Evolutionary conservation across 1,140 invertebrate species (phyloP).

Genomic region (Scylla paramamosain): DNA sequence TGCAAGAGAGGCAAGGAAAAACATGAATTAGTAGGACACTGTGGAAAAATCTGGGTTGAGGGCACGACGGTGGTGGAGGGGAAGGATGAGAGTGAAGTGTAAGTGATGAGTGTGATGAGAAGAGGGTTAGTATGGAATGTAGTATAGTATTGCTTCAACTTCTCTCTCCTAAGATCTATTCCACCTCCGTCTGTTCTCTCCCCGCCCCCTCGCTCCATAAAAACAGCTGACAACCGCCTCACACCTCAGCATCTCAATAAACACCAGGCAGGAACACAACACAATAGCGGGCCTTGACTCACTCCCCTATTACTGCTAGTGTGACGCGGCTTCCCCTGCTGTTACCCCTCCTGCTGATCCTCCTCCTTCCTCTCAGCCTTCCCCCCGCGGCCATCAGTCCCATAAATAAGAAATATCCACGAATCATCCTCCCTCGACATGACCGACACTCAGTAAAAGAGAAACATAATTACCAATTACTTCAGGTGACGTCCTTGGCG

Average conservation of each 20-base stretch:
- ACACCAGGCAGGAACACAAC: no score
- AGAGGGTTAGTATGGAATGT: no score
- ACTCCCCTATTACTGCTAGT: no score
- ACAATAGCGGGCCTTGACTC: no score
- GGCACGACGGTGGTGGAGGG: background rate
- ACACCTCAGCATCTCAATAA: no score
- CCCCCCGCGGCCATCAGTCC: background rate
- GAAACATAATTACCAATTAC: slow-evolving; percentile 24
- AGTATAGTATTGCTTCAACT: background rate
- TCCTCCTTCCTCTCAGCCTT: background rate
- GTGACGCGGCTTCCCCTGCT: no score
- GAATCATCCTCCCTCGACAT: background rate
- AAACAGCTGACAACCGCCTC: no score
- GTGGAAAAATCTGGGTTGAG: background rate
- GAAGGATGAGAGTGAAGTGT: no score
- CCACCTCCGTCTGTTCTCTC: background rate
- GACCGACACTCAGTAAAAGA: slow-evolving; percentile 20
- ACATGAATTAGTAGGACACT: background rate
- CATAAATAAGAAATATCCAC: slow-evolving; percentile 24
- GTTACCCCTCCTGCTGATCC: no score
- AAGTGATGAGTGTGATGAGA: no score
- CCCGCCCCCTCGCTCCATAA: background rate
- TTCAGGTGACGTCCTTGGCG: background rate
- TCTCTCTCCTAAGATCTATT: background rate
- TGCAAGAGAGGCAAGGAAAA: background rate